These are phyloP conservation scores for Ophioninae sp. DNA, from an alignment of 2,888 invertebrate species.

Conservation along the genomic window DNA sequence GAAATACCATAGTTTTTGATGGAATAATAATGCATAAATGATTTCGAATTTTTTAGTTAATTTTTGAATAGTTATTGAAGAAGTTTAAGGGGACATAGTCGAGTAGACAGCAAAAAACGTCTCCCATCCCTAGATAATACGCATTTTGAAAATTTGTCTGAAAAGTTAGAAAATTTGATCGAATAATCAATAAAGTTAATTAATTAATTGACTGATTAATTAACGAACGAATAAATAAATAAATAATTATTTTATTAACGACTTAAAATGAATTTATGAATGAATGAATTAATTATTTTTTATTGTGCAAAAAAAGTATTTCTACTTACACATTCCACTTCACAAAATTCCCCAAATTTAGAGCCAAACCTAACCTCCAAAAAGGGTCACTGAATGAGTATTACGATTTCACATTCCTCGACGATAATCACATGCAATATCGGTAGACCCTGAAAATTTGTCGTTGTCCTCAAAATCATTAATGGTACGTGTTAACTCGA, in stretches of 20 bases:
- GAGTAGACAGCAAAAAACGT: no score
- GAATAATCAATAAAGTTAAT: not conserved
- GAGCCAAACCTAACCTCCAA: not conserved
- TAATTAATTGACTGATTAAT: not conserved
- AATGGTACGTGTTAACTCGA: constrained; percentile 14
- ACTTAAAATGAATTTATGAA: no score
- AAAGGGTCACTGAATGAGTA: not conserved
- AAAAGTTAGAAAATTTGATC: not conserved
- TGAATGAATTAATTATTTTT: no score
- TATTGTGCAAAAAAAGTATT: no score
- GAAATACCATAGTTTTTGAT: no score
- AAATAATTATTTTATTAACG: not conserved
- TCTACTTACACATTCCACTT: not conserved
- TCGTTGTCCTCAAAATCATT: constrained; percentile 5
- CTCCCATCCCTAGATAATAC: no score
- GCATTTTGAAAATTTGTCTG: not conserved
- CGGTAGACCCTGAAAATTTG: not conserved
- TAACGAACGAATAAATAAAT: no score
- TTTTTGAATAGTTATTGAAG: no score
- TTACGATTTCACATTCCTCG: not conserved
- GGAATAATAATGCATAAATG: no score
- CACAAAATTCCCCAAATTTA: not conserved
- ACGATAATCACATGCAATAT: not conserved
- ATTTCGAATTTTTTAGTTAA: no score
- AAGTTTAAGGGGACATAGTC: no score